Evolutionary conservation across 2,888 invertebrate genomes (phyloP), one percentile per base, ranked within the genome.

Genomic region (Amphimallon solstitiale): DNA sequence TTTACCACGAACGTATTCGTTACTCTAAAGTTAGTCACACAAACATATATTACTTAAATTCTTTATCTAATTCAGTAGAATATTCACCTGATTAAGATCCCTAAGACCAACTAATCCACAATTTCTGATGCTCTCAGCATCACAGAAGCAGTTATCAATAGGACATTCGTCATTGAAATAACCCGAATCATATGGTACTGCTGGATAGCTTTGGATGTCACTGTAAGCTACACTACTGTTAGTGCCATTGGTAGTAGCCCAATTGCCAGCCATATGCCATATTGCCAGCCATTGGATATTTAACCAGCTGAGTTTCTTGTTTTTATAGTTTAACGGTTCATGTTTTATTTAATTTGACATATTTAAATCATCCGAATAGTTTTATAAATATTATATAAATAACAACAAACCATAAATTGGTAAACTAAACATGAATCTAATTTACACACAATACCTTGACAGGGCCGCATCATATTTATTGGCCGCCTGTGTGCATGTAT

Each of bases 211-310:
- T 63, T 79, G 79, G 1, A 70, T 73, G 0, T 69, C 73, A 9
- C 87, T 81, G 70, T 87, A 81, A 0, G 87, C 88, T 0, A 77
- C 81, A 43, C 86, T 82, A 40, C 91, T 89, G 1, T 82, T 90
- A 0, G 87, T 88, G 49, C 91, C 89, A 0, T 81, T 89, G 0
- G 86, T 91, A 7, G 2, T 74, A 2, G 72, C 74, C 49, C 70
- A 62, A 21, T 69, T 68, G 0, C 75, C 88, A 0, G 91, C 88
- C 95, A 95, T 95, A 80, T 96, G 95, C n/a, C n/a, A n/a, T n/a
- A n/a, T n/a, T n/a, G n/a, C n/a, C n/a, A n/a, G n/a, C n/a, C n/a
- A n/a, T n/a, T n/a, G n/a, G n/a, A n/a, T n/a, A n/a, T n/a, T n/a
- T n/a, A n/a, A n/a, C n/a, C n/a, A n/a, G n/a, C n/a, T n/a, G n/a